phyloP scores from a whole-genome alignment of 2,797 vertebrate genomes.

The Tenualosa ilisha region DNA sequence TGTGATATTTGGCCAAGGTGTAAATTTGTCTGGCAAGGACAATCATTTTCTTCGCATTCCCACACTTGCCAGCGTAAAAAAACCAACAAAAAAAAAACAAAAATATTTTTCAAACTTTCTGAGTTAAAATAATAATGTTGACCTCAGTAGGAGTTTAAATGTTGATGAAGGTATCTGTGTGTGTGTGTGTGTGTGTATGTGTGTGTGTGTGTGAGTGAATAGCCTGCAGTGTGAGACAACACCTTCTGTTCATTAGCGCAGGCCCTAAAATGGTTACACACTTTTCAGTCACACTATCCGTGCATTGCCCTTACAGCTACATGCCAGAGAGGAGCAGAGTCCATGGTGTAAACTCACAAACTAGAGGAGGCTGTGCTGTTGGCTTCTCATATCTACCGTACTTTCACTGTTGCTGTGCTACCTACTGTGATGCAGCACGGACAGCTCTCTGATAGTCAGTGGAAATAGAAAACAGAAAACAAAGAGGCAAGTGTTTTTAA shows the following conservation, averaged over 20 bases:
- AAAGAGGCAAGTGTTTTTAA: no score
- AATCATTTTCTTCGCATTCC: slow-evolving; percentile 71
- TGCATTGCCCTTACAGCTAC: background rate
- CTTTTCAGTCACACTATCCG: background rate
- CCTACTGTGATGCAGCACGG: no score
- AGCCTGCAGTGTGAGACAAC: slow-evolving; percentile 77
- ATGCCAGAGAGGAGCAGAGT: background rate
- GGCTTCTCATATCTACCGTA: background rate
- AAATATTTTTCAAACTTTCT: slow-evolving; percentile 63
- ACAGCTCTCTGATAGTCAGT: background rate
- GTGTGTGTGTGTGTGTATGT: slow-evolving; percentile 56
- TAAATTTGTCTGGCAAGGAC: slow-evolving; percentile 78
- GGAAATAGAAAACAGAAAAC: no score
- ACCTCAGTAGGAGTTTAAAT: slow-evolving; percentile 68
- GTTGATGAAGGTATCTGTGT: slow-evolving; percentile 67
- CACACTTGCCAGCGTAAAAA: slow-evolving; percentile 51
- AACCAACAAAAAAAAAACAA: background rate
- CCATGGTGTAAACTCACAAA: background rate
- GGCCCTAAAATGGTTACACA: slow-evolving; percentile 61
- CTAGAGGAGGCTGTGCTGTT: background rate
- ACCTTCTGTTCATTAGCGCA: slow-evolving; percentile 78
- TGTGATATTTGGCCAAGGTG: slow-evolving; percentile 77
- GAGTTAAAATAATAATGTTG: slow-evolving; percentile 48
- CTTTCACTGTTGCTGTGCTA: background rate
- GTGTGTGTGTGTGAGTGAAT: slow-evolving; percentile 64